phyloP scores from a whole-genome alignment of 2,888 invertebrate genomes.

The Leptura quadrifasciata region DNA sequence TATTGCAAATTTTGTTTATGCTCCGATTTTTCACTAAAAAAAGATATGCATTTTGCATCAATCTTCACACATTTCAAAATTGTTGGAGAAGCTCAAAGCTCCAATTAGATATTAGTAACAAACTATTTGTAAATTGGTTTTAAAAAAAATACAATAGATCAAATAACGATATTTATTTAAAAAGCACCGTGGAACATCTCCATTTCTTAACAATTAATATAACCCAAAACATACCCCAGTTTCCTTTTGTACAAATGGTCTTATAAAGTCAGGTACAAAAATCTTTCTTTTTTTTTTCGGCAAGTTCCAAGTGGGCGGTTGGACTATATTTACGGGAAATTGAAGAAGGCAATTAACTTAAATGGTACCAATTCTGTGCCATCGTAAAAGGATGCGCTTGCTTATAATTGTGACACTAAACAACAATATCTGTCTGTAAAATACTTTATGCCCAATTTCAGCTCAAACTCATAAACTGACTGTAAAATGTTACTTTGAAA shows the following conservation, averaged over 20 bases:
- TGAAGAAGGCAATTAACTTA: conserved; percentile 50
- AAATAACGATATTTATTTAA: too few species aligned
- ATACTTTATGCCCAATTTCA: conserved; percentile 55
- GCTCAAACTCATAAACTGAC: conserved; percentile 55
- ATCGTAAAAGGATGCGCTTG: conserved; percentile 48
- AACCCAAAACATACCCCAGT: too few species aligned
- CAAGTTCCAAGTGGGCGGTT: conserved; percentile 12
- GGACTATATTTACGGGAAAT: conserved; percentile 48
- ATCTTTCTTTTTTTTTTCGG: conserved; percentile 18
- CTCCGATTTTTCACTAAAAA: too few species aligned
- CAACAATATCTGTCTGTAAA: conserved; percentile 59
- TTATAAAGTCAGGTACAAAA: conserved; percentile 26
- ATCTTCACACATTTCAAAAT: too few species aligned
- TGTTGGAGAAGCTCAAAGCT: too few species aligned
- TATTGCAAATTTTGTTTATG: too few species aligned
- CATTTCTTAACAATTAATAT: too few species aligned
- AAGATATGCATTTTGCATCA: too few species aligned
- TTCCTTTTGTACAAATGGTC: not conserved
- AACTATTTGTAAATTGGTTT: too few species aligned
- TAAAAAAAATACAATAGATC: too few species aligned
- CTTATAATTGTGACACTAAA: conserved; percentile 59
- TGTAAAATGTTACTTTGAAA: conserved; percentile 59
- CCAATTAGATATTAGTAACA: too few species aligned
- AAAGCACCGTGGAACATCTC: too few species aligned
- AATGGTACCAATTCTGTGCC: conserved; percentile 46